Evolutionary conservation across 2,797 vertebrate genomes (phyloP), one percentile per base, ranked within the genome.

Genomic region (Synanceia verrucosa): DNA sequence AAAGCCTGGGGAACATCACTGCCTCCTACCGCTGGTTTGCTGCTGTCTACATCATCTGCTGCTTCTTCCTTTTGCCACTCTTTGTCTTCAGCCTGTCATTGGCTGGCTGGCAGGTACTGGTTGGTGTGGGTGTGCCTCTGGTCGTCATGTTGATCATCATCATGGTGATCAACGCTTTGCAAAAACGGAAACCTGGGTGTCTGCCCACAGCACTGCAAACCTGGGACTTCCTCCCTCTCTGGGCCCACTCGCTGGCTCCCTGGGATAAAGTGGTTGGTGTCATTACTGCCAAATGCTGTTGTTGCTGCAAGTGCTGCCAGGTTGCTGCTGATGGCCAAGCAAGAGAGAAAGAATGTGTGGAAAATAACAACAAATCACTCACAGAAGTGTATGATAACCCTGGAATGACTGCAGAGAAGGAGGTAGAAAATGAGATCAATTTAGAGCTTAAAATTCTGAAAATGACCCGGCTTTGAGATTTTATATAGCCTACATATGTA

Each of bases 1-100:
- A 98, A 88, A 76, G 86, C 24, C 86, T 99, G 84, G 98, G 98
- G 21, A 86, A 90, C 65, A 71, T 94, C 85, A 96, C 97, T 0
- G 95, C 96, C 18, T 78, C 93, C 75, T 96, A 97, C 86, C 94
- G 96, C 83, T 98, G 97, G 96, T 97, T 98, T 81, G 95, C 97
- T 9, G 89, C 87, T 23, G 89, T 96, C 81, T 98, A 97, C 90
- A 94, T 98, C 61, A 78, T 97, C 1, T 0, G 81, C 61, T 96
- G 95, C 89, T 98, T 98, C 89, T 94, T 97, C 41, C 0, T 95
- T 65, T 39, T 97, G 7, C 97, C 96, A 2, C 85, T 97, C 52
- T 6, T 88, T 0, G 73, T 99, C 52, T 97, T 99, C 5, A 95
- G 94, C 70, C 91, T 99, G 43, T 98, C 97, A 0, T 50, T 99